Conservation (phyloP, 2,888 invertebrate genomes). For the Lymantria monacha region DNA sequence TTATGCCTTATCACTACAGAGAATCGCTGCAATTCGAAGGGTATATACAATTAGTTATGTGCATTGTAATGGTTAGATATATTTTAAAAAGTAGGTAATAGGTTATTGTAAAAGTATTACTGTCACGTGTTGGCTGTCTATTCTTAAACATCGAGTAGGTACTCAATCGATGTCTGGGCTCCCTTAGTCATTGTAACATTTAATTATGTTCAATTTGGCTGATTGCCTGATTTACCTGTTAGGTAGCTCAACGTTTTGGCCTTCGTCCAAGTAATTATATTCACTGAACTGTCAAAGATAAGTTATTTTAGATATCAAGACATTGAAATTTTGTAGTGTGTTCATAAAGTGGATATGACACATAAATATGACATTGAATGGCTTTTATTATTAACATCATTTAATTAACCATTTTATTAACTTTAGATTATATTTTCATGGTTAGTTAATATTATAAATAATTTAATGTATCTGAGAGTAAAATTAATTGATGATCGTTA, state of each 20-base stretch:
- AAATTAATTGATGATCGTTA: neutral
- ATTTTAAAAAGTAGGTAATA: too few relatives aligned
- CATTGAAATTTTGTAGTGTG: slow-evolving; percentile 66
- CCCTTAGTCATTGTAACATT: slow-evolving; percentile 73
- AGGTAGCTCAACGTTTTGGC: slow-evolving; percentile 69
- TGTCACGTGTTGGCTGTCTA: slow-evolving; percentile 40
- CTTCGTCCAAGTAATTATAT: slow-evolving; percentile 70
- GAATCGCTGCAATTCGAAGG: too few relatives aligned
- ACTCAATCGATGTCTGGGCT: slow-evolving; percentile 62
- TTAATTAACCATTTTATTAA: slow-evolving; percentile 15
- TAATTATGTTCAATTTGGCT: slow-evolving; percentile 77
- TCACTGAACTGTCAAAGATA: slow-evolving; percentile 79
- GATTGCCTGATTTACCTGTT: slow-evolving; percentile 76
- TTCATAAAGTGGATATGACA: slow-evolving; percentile 12
- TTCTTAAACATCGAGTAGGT: slow-evolving; percentile 41
- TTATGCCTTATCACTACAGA: too few relatives aligned
- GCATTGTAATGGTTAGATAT: too few relatives aligned
- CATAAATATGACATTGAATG: slow-evolving; percentile 44
- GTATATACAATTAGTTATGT: too few relatives aligned
- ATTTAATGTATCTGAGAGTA: neutral
- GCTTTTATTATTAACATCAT: slow-evolving; percentile 38
- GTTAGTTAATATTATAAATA: slow-evolving; percentile 9
- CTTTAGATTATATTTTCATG: slow-evolving; percentile 6
- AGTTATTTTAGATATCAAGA: slow-evolving; percentile 78
- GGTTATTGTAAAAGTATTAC: neutral